Evolutionary conservation across 2,113 vertebrate species (phyloP).

Genomic region (Capreolus pygargus): DNA sequence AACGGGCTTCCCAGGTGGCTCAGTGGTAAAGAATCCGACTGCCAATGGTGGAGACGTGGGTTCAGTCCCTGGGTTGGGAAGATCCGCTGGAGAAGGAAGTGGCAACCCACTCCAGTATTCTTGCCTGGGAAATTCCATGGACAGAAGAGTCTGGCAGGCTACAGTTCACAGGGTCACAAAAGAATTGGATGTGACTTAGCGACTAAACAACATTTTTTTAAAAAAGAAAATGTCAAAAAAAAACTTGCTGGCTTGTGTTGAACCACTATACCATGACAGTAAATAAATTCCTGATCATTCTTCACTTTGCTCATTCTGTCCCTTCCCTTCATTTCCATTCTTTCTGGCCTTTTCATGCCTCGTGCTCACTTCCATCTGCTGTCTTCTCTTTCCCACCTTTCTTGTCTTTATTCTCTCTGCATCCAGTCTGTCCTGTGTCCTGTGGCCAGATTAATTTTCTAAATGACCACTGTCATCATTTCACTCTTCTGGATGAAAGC

Average conservation of each 20-base stretch:
- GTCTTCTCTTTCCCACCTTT: not conserved
- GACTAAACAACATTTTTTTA: not conserved
- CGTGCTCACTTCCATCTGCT: not conserved
- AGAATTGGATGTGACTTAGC: not conserved
- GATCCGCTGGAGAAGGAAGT: not conserved
- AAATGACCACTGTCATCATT: not conserved
- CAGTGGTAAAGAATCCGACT: not conserved
- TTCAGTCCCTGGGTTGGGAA: not conserved
- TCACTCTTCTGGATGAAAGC: not conserved
- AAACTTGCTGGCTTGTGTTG: not conserved
- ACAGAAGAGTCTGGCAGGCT: not conserved
- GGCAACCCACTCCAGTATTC: not conserved
- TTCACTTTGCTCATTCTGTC: not conserved
- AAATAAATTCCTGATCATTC: not conserved
- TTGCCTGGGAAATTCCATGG: not conserved
- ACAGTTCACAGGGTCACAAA: not conserved
- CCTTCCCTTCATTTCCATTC: not conserved
- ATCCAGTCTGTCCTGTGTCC: not conserved
- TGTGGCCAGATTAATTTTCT: not conserved
- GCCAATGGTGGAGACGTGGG: not conserved
- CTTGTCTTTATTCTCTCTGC: not conserved
- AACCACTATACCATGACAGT: not conserved
- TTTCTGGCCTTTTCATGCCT: not conserved
- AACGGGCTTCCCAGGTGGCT: not conserved
- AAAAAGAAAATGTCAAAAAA: not conserved